phyloP scores from a whole-genome alignment of 2,113 vertebrate genomes.

The Tichodroma muraria region DNA sequence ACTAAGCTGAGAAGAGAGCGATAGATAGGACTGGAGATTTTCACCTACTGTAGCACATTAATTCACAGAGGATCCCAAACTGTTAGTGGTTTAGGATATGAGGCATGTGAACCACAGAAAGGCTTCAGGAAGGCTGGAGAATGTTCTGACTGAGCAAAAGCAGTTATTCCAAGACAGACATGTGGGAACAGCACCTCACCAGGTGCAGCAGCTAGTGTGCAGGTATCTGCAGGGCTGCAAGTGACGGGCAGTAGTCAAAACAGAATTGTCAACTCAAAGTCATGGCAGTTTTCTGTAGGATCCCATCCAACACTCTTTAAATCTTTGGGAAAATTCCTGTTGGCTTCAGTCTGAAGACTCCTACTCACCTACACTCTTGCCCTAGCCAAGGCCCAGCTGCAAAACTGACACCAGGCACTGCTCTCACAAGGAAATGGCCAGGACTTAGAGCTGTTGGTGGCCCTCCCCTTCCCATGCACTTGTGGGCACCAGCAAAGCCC shows the following conservation, averaged over 20 bases:
- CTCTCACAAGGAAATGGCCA: background rate
- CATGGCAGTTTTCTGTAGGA: background rate
- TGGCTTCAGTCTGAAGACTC: background rate
- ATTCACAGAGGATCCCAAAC: background rate
- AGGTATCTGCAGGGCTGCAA: background rate
- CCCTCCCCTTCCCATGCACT: background rate
- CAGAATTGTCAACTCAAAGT: background rate
- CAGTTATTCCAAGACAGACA: background rate
- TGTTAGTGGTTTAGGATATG: background rate
- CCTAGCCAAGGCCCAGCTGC: background rate
- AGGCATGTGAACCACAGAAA: background rate
- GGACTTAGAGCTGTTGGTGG: background rate
- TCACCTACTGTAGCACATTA: background rate
- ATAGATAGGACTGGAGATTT: background rate
- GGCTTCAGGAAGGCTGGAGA: background rate
- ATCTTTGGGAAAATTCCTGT: background rate
- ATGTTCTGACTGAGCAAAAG: background rate
- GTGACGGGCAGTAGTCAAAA: background rate
- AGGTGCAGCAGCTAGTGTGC: background rate
- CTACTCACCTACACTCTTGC: background rate
- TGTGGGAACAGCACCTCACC: background rate
- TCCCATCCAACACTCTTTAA: background rate
- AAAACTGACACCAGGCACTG: background rate
- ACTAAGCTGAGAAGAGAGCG: background rate
- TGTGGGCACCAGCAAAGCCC: background rate